Base-by-base conservation (phyloP, 2,888 invertebrate genomes). In the Isotomurus palustris region DNA sequence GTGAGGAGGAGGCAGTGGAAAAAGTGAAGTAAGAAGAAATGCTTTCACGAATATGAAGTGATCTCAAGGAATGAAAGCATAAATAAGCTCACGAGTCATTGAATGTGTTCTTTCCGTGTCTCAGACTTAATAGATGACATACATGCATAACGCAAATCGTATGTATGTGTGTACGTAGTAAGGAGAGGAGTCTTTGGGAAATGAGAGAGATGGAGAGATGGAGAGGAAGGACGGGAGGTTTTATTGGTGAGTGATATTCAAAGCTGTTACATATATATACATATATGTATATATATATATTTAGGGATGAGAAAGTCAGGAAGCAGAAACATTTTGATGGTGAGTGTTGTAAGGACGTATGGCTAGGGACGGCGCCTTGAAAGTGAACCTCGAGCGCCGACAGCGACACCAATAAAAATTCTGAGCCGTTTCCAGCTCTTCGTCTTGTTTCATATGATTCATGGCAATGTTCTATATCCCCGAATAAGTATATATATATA, bases 371-470 rank as follows among this genome's bases (percentile, higher is more conserved):
- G 69, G 69, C 69, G 69, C 67, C 69, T 69, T 56, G 58, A 54
- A 67, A 68, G 65, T 68, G 65, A 66, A 65, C 65, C 64, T 60
- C 53, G 56, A 63, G 69, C 66, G 69, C 67, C 67, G 65, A 68
- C 64, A 67, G 67, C 70, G 67, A 70, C 70, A 70, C 70, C 67
- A 70, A 68, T 66, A 70, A 70, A 70, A 68, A 62, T 57, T 49
- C 54, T 60, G 48, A 40, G 51, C 58, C n/a, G n/a, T n/a, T n/a
- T n/a, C n/a, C n/a, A n/a, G n/a, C n/a, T n/a, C n/a, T n/a, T n/a
- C n/a, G n/a, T n/a, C n/a, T n/a, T n/a, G n/a, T n/a, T 50, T 29
- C 50, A 48, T 47, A 43, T 22, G 47, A 49, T n/a, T 35, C 24
- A 50, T 22, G 38, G 27, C 40, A 36, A 56, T 53, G 54, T 49